Percentiles rank a stretch among this genome's conserved stretches.
Evolutionary conservation across 2,888 invertebrate genomes (phyloP).

Genomic region (Tanypteryx hageni): DNA sequence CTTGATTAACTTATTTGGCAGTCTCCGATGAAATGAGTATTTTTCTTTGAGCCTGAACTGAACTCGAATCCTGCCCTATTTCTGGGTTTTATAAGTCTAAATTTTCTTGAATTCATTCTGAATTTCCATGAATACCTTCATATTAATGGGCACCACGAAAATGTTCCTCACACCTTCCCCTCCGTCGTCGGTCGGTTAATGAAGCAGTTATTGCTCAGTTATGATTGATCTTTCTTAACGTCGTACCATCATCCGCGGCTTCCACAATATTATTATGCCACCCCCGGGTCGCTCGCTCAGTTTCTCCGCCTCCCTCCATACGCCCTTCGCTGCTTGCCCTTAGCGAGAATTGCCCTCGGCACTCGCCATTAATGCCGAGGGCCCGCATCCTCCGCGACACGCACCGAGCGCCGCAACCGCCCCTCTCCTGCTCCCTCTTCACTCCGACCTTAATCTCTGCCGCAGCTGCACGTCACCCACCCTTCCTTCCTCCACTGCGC

Average conservation of each 20-base stretch:
- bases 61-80: too few species aligned
- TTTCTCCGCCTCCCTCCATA: not conserved
- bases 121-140: too few species aligned
- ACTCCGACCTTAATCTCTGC: not conserved
- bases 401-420: not conserved
- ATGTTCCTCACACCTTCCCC: not conserved
- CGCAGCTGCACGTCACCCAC: slow-evolving; percentile 1
- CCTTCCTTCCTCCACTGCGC: not conserved
- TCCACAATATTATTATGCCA: not conserved
- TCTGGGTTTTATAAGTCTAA: too few species aligned
- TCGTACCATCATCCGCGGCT: slow-evolving; percentile 3
- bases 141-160: not conserved
- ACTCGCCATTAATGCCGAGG: not conserved
- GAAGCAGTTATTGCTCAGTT: not conserved
- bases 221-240: not conserved
- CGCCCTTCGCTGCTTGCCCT: not conserved
- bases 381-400: not conserved
- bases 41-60: too few species aligned
- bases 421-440: not conserved
- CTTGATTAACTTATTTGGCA: too few species aligned
- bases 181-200: not conserved
- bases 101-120: too few species aligned
- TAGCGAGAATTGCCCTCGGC: not conserved
- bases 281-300: not conserved
- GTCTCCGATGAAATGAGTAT: too few species aligned